A percentile compares a stretch with the other conserved stretches of the same genome.
Evolutionary conservation across 1,140 invertebrate genomes (phyloP).

Genomic region (Meloidogyne hapla): DNA sequence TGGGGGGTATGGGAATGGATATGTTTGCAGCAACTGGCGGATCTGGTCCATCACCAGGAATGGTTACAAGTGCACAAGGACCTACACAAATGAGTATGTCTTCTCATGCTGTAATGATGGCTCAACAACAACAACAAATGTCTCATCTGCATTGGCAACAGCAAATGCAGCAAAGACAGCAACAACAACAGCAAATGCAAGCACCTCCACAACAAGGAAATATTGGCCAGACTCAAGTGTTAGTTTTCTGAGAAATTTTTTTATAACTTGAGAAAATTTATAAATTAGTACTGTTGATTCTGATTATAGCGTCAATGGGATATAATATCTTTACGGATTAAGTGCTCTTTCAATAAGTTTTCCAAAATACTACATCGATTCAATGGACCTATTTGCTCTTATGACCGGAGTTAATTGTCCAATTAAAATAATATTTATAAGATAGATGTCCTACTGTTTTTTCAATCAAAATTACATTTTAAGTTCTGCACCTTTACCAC

Average conservation of each 20-base stretch:
- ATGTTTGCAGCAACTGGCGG: neutral
- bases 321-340: too few relatives aligned
- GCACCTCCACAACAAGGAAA: neutral
- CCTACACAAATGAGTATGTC: conserved; percentile 15
- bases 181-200: conserved; percentile 15
- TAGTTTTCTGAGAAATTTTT: too few relatives aligned
- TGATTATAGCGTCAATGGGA: too few relatives aligned
- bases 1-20: conserved; percentile 14
- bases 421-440: too few relatives aligned
- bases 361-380: too few relatives aligned
- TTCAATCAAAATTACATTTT: neutral
- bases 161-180: neutral
- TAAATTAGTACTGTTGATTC: too few relatives aligned
- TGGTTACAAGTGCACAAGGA: neutral
- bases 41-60: neutral
- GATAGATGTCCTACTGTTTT: neutral
- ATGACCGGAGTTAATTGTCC: too few relatives aligned
- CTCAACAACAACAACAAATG: conserved; percentile 26
- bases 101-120: conserved; percentile 6
- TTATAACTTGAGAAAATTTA: too few relatives aligned
- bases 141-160: conserved; percentile 9
- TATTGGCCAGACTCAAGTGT: neutral
- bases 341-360: too few relatives aligned
- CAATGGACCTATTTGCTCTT: too few relatives aligned
- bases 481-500: neutral